Base-by-base conservation (phyloP, 2,888 invertebrate genomes). In the Eurois occulta region DNA sequence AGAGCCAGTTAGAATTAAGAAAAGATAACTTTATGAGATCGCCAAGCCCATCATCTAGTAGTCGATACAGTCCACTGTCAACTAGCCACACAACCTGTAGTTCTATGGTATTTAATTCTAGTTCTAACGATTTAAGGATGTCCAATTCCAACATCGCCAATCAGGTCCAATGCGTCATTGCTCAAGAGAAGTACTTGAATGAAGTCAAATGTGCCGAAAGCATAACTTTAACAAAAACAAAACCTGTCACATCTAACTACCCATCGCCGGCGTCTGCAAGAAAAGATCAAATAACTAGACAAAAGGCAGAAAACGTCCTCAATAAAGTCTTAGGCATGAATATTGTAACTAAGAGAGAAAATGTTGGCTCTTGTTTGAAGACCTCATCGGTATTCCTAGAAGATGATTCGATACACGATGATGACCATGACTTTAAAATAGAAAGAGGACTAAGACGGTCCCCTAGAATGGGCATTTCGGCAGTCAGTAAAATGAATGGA, bases 21-120 rank as follows among this genome's bases (percentile, higher is more conserved):
- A 96, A 95, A 91, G 95, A 96, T 60, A 93, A 92, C 75, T 95
- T 95, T 11, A 93, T 96, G 72, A 91, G 93, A 89, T 96, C 96
- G 60, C 96, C 96, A 11, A 96, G 96, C 84, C 96, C 97, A 18
- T 95, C 96, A 41, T 95, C 95, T 83, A 96, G 96, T 86, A 96
- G 96, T 92, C 95, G 97, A 92, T 96, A 96, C 80, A 97, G 97
- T 88, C 97, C 97, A 55, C 89, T 97, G 18, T 97, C 97, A 58
- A 97, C 96, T 82, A 97, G 97, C 82, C 96, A 97, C 84, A 97
- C 97, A 38, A 97, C 97, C 35, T 97, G 97, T 92, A 97, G 97
- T 89, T 97, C 97, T 84, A 96, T 97, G 96, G 96, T 96, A n/a
- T 96, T 96, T 88, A 97, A 96, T 89, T 96, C 96, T 88, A 96